These are phyloP conservation scores for Rachycentron canadum DNA, from an alignment of 2,797 vertebrate species.

Conservation along the genomic window DNA sequence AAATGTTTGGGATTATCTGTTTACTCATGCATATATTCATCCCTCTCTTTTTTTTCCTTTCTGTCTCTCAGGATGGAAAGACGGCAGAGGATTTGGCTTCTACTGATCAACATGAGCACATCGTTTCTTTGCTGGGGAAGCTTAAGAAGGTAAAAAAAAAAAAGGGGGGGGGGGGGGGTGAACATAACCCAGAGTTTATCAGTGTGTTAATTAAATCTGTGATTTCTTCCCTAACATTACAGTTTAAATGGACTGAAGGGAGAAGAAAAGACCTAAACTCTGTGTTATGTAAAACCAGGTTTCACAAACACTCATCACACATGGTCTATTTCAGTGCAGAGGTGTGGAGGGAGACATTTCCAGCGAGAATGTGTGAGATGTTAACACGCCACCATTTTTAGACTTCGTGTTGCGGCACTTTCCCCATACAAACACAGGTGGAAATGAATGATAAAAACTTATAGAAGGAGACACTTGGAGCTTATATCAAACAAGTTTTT, in stretches of 20 bases:
- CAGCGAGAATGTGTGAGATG: conserved; percentile 39
- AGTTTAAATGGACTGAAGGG: background rate
- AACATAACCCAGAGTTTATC: background rate
- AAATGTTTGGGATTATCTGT: conserved; percentile 2
- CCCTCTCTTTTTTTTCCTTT: background rate
- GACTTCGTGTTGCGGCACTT: conserved; percentile 19
- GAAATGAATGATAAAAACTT: background rate
- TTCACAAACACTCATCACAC: conserved; percentile 53
- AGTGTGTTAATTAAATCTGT: background rate
- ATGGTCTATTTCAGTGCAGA: conserved; percentile 57
- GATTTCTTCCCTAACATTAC: background rate
- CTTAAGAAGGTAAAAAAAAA: conserved; percentile 91
- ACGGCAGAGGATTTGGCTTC: conserved; percentile 95
- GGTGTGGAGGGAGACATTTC: conserved; percentile 54
- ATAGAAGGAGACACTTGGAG: background rate
- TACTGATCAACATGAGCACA: conserved; percentile 90
- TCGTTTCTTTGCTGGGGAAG: conserved; percentile 90
- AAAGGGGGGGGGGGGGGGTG: too few species aligned
- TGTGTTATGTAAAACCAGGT: conserved; percentile 1
- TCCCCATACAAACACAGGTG: background rate
- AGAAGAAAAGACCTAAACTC: conserved; percentile 1
- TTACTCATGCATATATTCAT: conserved; percentile 8
- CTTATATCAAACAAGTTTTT: background rate
- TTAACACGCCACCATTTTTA: conserved; percentile 41
- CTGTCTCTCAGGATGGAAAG: conserved; percentile 90